Conservation (phyloP, 1,140 invertebrate genomes). For the Drosophila mojavensis region DNA sequence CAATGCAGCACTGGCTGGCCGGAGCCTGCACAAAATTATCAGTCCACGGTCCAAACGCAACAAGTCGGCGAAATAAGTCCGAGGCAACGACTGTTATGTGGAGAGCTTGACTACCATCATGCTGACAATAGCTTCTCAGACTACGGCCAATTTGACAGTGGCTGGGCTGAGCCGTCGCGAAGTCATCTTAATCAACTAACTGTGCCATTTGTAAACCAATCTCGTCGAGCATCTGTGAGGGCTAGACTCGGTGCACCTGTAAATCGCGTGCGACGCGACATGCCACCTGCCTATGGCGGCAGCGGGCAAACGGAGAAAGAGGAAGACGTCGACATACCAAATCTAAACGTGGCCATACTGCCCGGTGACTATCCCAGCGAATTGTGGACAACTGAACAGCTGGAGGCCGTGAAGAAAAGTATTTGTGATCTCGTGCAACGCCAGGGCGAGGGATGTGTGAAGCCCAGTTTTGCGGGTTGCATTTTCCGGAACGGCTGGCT, state of each 20-base stretch:
- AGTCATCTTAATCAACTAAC: not conserved
- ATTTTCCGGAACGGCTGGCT: conserved; percentile 24
- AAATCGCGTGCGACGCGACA: not conserved
- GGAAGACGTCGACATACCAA: not conserved
- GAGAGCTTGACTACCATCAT: not conserved
- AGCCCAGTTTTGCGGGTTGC: conserved; percentile 12
- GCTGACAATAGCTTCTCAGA: not conserved
- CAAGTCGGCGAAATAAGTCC: too few species aligned
- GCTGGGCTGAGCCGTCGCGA: not conserved
- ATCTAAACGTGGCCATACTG: conserved; percentile 17
- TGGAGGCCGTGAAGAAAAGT: conserved; percentile 32
- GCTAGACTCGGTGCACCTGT: conserved; percentile 29
- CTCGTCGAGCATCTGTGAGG: not conserved
- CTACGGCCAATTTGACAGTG: too few species aligned
- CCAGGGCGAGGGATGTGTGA: not conserved
- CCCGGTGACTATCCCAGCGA: conserved; percentile 29
- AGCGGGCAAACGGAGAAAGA: not conserved
- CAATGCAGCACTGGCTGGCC: too few species aligned
- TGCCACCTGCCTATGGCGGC: not conserved
- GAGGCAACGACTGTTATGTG: too few species aligned
- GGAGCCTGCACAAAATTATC: too few species aligned
- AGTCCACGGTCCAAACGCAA: too few species aligned
- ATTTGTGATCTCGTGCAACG: conserved; percentile 26
- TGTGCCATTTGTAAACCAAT: not conserved
- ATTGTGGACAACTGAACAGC: conserved; percentile 19